Conservation (phyloP, 2,113 vertebrate genomes). For the Hippocampus guttulatus region DNA sequence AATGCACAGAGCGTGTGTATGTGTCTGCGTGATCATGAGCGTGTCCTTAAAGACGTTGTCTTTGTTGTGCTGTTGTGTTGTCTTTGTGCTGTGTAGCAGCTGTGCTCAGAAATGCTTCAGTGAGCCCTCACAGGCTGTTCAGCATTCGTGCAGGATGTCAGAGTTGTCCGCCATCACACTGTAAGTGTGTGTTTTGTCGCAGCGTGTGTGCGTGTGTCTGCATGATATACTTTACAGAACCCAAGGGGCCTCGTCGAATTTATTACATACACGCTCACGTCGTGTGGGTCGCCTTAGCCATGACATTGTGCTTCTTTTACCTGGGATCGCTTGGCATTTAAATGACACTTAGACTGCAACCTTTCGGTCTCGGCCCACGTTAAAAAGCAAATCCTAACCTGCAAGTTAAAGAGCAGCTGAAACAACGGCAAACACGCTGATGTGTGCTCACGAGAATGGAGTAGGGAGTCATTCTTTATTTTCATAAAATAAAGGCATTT, state of each 20-base stretch:
- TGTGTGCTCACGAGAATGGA: neutral
- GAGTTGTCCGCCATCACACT: constrained; percentile 99
- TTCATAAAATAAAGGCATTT: too few relatives aligned
- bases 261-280: neutral
- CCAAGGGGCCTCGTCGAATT: neutral
- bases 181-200: constrained; percentile 83
- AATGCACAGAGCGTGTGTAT: neutral
- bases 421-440: neutral
- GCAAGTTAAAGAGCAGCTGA: neutral
- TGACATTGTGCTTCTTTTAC: neutral
- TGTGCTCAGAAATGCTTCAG: constrained; percentile 99
- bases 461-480: neutral
- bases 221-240: neutral
- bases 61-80: constrained; percentile 78
- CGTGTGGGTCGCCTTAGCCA: neutral
- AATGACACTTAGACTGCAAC: neutral
- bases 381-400: neutral
- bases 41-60: constrained; percentile 67
- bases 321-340: neutral
- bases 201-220: constrained; percentile 33
- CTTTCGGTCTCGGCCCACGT: neutral
- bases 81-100: constrained; percentile 98
- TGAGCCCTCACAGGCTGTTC: constrained; percentile 94
- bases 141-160: constrained; percentile 99
- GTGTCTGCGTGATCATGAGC: constrained; percentile 25